Evolutionary conservation across 2,113 vertebrate genomes (phyloP).

Genomic region (Alosa alosa): DNA sequence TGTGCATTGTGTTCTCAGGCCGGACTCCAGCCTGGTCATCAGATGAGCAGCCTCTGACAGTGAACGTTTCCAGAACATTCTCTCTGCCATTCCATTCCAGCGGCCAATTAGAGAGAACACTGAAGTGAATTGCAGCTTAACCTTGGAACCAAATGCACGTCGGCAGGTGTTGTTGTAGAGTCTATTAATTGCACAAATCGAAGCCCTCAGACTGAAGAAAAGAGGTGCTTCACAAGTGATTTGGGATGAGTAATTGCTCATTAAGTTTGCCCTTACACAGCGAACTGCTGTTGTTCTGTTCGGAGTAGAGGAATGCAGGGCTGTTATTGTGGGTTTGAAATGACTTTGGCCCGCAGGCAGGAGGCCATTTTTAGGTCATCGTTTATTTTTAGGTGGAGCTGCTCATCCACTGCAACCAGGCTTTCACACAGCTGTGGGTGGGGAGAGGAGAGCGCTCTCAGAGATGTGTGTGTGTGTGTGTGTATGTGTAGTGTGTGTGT

Average conservation of each 20-base stretch:
- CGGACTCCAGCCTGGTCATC: background rate
- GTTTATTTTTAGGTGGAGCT: background rate
- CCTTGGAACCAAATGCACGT: background rate
- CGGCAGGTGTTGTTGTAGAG: background rate
- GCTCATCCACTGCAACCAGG: background rate
- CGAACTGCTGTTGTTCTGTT: too few relatives aligned
- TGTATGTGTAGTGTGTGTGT: background rate
- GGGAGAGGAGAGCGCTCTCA: background rate
- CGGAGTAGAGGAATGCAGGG: too few relatives aligned
- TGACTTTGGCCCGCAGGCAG: background rate
- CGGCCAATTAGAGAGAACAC: background rate
- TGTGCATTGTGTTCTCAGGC: too few relatives aligned
- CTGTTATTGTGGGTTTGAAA: background rate
- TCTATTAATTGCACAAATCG: background rate
- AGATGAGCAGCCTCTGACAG: background rate
- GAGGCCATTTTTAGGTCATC: background rate
- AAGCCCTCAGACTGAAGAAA: background rate
- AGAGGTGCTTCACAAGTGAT: background rate
- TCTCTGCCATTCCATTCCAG: background rate
- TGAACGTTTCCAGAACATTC: background rate
- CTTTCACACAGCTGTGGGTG: background rate
- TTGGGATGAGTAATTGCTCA: background rate
- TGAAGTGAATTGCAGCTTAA: background rate
- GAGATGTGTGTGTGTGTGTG: background rate
- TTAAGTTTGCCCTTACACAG: background rate